phyloP scores from a whole-genome alignment of 2,888 invertebrate genomes.

The Hermodice carunculata region DNA sequence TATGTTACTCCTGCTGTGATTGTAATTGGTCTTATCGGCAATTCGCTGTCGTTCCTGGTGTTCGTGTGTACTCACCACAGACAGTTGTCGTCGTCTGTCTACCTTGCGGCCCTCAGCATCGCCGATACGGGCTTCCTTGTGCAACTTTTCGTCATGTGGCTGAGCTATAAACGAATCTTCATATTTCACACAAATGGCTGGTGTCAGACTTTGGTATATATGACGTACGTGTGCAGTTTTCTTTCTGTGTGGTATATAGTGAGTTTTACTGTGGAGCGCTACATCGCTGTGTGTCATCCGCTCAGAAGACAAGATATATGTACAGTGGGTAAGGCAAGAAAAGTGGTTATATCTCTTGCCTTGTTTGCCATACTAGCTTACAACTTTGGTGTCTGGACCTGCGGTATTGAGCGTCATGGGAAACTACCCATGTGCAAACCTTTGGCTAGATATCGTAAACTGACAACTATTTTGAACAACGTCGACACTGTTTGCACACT shows the following conservation, averaged over 20 bases:
- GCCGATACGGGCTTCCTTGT: constrained; percentile 6
- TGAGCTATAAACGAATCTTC: background rate
- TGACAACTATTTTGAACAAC: background rate
- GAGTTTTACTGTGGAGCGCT: constrained; percentile 12
- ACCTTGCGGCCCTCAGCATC: background rate
- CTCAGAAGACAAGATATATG: background rate
- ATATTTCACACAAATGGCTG: constrained; percentile 7
- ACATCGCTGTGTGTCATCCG: too few species aligned
- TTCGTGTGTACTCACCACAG: constrained; percentile 3
- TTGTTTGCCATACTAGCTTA: background rate
- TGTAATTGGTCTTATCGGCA: constrained; percentile 1
- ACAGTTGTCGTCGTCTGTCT: background rate
- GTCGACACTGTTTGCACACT: background rate
- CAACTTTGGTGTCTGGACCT: background rate
- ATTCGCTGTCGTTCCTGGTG: constrained; percentile 1
- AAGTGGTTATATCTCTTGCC: background rate
- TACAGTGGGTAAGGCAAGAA: background rate
- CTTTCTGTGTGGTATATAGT: constrained; percentile 8
- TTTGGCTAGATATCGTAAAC: background rate
- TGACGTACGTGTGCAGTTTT: constrained; percentile 4
- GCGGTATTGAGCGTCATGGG: background rate
- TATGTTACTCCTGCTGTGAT: background rate
- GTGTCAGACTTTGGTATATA: constrained; percentile 11
- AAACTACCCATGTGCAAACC: background rate
- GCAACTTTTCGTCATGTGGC: constrained; percentile 11